A percentile compares a stretch with the other conserved stretches of the same genome.
phyloP scores from a whole-genome alignment of 2,113 vertebrate species.

The Phyllostomus hastatus region DNA sequence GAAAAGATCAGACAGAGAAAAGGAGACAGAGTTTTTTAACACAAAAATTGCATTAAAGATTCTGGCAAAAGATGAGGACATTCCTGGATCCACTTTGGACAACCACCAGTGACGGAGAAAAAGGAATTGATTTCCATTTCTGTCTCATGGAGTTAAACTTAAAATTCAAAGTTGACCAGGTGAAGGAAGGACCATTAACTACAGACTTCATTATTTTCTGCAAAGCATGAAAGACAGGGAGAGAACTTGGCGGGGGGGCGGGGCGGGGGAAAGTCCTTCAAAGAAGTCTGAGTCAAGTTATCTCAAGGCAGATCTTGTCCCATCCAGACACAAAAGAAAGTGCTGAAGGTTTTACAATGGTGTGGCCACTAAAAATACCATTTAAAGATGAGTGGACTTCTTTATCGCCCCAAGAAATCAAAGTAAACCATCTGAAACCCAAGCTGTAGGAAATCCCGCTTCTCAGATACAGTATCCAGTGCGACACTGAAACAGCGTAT shows the following conservation, averaged over 20 bases:
- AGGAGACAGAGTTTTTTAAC: background rate
- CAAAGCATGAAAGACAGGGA: background rate
- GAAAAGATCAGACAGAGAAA: background rate
- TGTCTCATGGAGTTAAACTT: background rate
- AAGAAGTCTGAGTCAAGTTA: background rate
- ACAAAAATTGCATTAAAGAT: background rate
- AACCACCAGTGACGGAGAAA: background rate
- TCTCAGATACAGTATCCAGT: background rate
- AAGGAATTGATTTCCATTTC: background rate
- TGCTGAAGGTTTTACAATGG: background rate
- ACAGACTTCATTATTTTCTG: background rate
- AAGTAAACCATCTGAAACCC: slow-evolving; percentile 56
- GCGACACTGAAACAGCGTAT: background rate
- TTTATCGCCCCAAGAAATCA: slow-evolving; percentile 60
- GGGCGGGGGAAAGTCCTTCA: background rate
- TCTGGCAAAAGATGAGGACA: background rate
- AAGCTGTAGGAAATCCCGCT: slow-evolving; percentile 54
- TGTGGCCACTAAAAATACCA: background rate
- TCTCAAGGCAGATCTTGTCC: background rate
- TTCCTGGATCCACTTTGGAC: background rate
- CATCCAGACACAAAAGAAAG: background rate
- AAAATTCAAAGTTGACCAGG: background rate
- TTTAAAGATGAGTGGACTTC: slow-evolving; percentile 17
- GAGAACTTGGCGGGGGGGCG: background rate
- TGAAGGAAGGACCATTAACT: background rate